phyloP scores from a whole-genome alignment of 2,113 vertebrate genomes.

The Amblyopsis rosae region DNA sequence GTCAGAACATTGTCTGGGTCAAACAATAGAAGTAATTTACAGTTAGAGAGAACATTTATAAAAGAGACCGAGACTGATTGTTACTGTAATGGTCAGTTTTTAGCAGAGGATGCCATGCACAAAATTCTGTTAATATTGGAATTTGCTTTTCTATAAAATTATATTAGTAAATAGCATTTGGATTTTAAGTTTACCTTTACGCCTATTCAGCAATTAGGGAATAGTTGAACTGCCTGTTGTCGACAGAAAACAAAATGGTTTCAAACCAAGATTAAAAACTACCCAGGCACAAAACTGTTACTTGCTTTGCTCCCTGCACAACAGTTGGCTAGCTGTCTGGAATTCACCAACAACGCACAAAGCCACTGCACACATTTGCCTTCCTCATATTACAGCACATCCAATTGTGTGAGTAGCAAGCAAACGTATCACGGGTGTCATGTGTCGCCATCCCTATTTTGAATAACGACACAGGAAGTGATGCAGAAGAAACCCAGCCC shows the following conservation, averaged over 20 bases:
- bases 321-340: background rate
- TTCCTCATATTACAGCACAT: background rate
- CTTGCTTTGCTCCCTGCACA: background rate
- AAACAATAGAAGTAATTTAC: too few relatives aligned
- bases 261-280: too few relatives aligned
- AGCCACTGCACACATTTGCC: background rate
- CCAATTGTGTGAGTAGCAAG: background rate
- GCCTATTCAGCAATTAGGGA: slow-evolving; percentile 65
- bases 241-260: slow-evolving; percentile 29
- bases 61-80: too few relatives aligned
- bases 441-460: slow-evolving; percentile 24
- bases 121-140: too few relatives aligned
- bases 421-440: background rate
- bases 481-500: slow-evolving; percentile 16
- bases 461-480: slow-evolving; percentile 59
- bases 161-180: background rate
- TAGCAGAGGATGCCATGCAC: too few relatives aligned
- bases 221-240: slow-evolving; percentile 62
- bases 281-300: background rate
- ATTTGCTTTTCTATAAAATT: background rate
- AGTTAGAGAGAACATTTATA: too few relatives aligned
- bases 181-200: slow-evolving; percentile 57
- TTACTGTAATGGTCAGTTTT: too few relatives aligned
- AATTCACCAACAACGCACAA: slow-evolving; percentile 11
- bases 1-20: background rate